These are phyloP conservation scores for Anniella stebbinsi DNA, from an alignment of 2,797 vertebrate genomes.

Conservation along the genomic window DNA sequence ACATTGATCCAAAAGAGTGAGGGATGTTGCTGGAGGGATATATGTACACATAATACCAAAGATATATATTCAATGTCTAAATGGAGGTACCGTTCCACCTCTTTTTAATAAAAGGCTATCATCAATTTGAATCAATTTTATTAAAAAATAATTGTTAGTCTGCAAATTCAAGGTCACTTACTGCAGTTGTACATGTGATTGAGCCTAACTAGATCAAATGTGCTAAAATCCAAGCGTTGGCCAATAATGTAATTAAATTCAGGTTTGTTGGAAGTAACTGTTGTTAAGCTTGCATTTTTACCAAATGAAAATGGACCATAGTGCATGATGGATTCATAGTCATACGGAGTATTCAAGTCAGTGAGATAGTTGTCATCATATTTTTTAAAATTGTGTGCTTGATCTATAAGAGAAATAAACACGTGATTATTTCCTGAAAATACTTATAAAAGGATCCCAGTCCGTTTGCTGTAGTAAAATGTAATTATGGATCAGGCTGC, in stretches of 20 bases:
- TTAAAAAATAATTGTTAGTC: not conserved
- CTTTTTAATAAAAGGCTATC: not conserved
- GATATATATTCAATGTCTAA: not conserved
- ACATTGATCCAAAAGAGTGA: constrained; percentile 87
- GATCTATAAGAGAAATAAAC: constrained; percentile 66
- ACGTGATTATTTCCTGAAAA: not conserved
- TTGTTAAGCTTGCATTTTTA: constrained; percentile 81
- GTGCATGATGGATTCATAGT: constrained; percentile 92
- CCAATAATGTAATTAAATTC: constrained; percentile 86
- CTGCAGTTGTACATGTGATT: constrained; percentile 91
- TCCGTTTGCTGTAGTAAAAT: too few species aligned
- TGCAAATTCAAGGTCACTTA: constrained; percentile 53
- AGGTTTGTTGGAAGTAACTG: constrained; percentile 87
- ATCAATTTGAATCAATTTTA: not conserved
- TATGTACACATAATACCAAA: not conserved
- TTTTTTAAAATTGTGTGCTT: constrained; percentile 86
- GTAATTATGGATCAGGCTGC: not conserved
- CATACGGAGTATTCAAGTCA: constrained; percentile 88
- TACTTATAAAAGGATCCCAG: not conserved
- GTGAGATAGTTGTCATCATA: constrained; percentile 81
- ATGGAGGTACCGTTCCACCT: not conserved
- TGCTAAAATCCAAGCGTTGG: constrained; percentile 88
- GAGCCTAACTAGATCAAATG: constrained; percentile 81
- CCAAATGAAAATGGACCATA: constrained; percentile 88
- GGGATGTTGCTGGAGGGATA: constrained; percentile 75